Base-by-base conservation (phyloP, 2,888 invertebrate genomes). In the Thymelicus sylvestris region DNA sequence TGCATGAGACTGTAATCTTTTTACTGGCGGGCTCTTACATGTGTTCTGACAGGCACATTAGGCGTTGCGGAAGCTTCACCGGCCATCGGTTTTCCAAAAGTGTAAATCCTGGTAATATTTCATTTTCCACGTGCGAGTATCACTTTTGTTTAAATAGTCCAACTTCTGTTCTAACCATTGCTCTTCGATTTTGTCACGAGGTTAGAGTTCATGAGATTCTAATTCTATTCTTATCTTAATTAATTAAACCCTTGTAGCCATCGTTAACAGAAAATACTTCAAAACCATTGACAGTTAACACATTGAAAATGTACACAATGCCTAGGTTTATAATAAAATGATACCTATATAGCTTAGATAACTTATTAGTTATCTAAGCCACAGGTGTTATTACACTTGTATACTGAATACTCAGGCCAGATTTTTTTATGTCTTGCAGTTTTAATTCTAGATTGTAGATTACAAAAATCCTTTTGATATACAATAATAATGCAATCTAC, bases 31-130 rank as follows among this genome's bases (percentile, higher is more conserved):
- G 72, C 92, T 92, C 24, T 87, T 78, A 0, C 74, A 93, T 87
- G 64, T 92, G 92, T 78, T 92, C 93, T 3, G 86, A 78, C 59
- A 83, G 74, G 74, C 82, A 91, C 83, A 93, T 83, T 2, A 89
- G 86, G 81, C 39, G 81, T 78, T 6, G 87, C 88, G 72, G 78
- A 73, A n/a, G 82, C 80, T 82, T 91, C 91, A 0, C 91, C 92
- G 90, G 4, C 91, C 91, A 52, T 79, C 79, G 8, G 76, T 73
- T 77, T 80, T 84, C 87, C 87, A 90, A 50, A 80, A 80, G 59
- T 88, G 84, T 19, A 86, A 76, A 74, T 86, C 85, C 81, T 88
- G 84, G 70, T 88, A 89, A 74, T 90, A 92, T 65, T 86, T 85
- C 92, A 92, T 92, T 44, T 83, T 81, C 90, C 89, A 93, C 0